These are phyloP conservation scores for Chymomyza caudatula DNA, from an alignment of 2,888 invertebrate genomes.

Conservation along the genomic window DNA sequence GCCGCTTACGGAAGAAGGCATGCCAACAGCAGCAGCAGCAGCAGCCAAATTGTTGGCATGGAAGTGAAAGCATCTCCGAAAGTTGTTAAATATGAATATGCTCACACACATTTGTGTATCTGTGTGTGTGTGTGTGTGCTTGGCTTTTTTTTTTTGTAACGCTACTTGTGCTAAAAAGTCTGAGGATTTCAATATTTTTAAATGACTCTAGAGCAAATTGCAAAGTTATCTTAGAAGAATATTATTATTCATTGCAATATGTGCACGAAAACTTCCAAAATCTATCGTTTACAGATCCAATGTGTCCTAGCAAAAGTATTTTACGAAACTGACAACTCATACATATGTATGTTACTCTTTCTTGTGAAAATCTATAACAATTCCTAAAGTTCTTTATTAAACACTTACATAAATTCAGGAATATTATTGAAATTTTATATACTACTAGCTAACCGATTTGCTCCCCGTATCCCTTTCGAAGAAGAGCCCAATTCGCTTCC, in stretches of 20 bases:
- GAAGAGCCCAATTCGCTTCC: too few relatives aligned
- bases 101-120: constrained; percentile 9
- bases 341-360: too few relatives aligned
- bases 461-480: too few relatives aligned
- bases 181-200: neutral
- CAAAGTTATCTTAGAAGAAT: neutral
- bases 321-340: too few relatives aligned
- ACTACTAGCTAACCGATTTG: too few relatives aligned
- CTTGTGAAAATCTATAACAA: too few relatives aligned
- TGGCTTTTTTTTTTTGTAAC: neutral
- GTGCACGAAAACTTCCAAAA: neutral
- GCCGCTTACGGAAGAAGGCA: constrained; percentile 28
- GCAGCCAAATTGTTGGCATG: constrained; percentile 52
- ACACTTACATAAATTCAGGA: too few relatives aligned
- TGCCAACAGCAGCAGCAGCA: constrained; percentile 8
- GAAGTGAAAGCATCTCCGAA: constrained; percentile 66
- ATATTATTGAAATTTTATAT: too few relatives aligned
- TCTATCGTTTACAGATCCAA: too few relatives aligned
- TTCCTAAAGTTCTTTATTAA: too few relatives aligned
- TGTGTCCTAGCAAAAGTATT: too few relatives aligned
- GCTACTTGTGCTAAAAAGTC: neutral
- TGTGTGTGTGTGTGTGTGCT: neutral
- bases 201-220: neutral
- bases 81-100: constrained; percentile 59
- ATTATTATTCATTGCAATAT: neutral